A percentile compares a stretch with the other conserved stretches of the same genome.
Conservation (phyloP, 2,113 vertebrate genomes). For the Peromyscus polionotus region DNA sequence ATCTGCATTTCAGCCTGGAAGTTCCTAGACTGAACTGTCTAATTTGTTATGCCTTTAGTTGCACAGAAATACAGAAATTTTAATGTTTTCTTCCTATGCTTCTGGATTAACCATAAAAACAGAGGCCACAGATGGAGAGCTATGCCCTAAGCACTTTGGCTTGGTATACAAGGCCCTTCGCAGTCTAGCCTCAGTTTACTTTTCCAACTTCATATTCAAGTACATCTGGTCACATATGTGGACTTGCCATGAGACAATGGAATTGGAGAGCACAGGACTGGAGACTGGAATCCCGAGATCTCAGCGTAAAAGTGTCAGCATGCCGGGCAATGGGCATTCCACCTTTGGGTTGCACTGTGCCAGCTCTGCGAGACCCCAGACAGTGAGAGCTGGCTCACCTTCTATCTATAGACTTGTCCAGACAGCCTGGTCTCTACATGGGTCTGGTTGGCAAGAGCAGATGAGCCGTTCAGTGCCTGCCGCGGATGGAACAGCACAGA, state of each 20-base stretch:
- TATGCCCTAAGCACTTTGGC: background rate
- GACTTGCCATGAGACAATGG: background rate
- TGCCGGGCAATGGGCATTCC: background rate
- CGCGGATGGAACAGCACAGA: background rate
- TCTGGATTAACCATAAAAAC: background rate
- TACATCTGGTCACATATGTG: background rate
- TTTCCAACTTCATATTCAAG: background rate
- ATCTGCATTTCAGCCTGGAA: background rate
- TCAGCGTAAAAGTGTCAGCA: background rate
- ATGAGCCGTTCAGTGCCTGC: background rate
- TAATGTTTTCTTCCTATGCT: background rate
- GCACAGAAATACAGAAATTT: background rate
- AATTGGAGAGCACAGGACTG: background rate
- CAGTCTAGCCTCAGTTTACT: background rate
- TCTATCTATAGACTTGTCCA: background rate
- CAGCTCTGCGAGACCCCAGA: background rate
- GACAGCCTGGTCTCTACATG: background rate
- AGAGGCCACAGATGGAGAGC: background rate
- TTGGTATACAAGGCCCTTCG: background rate
- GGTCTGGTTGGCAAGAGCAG: background rate
- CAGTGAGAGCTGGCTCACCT: too few relatives aligned
- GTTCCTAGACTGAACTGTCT: background rate
- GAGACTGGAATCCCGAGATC: background rate
- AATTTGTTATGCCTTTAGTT: background rate
- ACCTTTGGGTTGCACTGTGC: background rate